Evolutionary conservation across 2,888 invertebrate species (phyloP), one percentile per base, ranked within the genome.

Genomic region (Napeogenes inachia): DNA sequence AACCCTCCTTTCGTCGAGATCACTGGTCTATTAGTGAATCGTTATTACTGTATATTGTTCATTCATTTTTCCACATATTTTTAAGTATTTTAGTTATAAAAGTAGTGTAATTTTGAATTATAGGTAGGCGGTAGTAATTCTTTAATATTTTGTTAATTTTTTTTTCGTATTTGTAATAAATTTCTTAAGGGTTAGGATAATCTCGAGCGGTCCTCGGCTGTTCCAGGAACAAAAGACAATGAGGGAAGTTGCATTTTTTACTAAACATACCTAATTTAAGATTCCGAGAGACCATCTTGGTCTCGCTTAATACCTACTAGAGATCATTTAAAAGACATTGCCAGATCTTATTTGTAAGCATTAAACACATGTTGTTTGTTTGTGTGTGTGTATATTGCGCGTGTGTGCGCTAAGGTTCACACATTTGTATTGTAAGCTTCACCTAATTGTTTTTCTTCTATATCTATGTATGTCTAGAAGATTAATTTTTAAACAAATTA

Each of bases 31-130:
- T 81, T 88, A 89, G 88, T 88, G 80, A 89, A 89, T 87, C 86
- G 86, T 87, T 89, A 85, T 87, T 88, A 87, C 85, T 89, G 87
- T 89, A 89, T 85, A 89, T 88, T 89, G 88, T 89, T 89, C 88
- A 80, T 87, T 88, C 77, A 86, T 88, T 89, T 68, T 89, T 89
- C 89, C 89, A 89, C 84, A 80, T 89, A 89, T 85, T 80, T 84
- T 72, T 86, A 88, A 85, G 86, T 68, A 85, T 83, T 89, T 89
- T 88, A 89, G 87, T 88, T 90, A 77, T 81, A 87, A 84, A 71
- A 75, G 74, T 89, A 89, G 88, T 74, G 82, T 89, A 89, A 86
- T 87, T 85, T 86, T 81, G 83, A 85, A 86, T 84, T 82, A 82
- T 87, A 88, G 85, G 82, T 89, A 89, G 87, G 80, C 77, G 80